Evolutionary conservation across 1,140 invertebrate genomes (phyloP), one percentile per base, ranked within the genome.

Genomic region (Anthonomus grandis): DNA sequence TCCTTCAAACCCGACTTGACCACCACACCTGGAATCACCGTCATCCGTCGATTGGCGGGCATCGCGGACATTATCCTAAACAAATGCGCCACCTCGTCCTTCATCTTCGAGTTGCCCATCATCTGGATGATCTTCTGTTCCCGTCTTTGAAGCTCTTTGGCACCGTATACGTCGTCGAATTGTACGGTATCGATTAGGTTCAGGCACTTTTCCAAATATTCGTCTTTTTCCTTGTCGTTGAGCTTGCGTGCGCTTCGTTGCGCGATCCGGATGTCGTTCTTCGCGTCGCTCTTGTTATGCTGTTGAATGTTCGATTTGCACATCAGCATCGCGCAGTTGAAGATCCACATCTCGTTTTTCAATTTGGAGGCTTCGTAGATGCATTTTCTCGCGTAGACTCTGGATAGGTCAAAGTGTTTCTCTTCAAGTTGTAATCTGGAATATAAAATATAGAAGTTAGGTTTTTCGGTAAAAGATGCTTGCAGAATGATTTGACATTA

Each of bases 331-430:
- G 64, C 70, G 0, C 74, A 76, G 55, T 80, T 79, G 8, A 79
- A 56, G 68, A 75, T 74, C 79, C 79, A 80, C 13, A 58, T 51
- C 8, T 56, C 10, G 22, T 71, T 58, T 17, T 62, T 53, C 17
- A 54, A 64, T 49, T 73, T 70, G 58, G 75, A 71, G 46, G 74
- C 77, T 63, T 78, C 74, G 9, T 70, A 62, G 34, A 79, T 76
- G 54, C 78, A 79, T 46, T 77, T 74, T 48, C 78, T 75, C 0
- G 76, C 76, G 50, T 80, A 80, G 34, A 76, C 77, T 55, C 77
- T 76, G 2, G 76, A 72, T 9, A 80, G 62, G 25, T 79, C 75
- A 60, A 74, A 78, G 62, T 76, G 75, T 46, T 79, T 79, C 50
- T 78, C 69, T 13, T 75, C 72, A 18, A 69, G 71, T 23, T 78